phyloP scores from a whole-genome alignment of 2,888 invertebrate genomes.

The Bruchidius siliquastri region DNA sequence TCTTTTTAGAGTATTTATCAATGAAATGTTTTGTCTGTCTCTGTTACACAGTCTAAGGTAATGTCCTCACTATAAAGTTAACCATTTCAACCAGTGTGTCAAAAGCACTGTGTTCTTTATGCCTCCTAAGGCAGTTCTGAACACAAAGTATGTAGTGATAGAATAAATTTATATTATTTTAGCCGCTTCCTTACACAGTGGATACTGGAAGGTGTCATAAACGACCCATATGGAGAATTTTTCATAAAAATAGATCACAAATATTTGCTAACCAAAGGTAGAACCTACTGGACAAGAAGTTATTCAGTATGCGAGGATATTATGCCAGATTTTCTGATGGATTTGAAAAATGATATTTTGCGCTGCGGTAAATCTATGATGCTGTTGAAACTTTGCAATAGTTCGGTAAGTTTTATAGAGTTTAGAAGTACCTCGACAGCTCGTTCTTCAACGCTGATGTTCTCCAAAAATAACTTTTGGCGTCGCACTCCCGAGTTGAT shows the following conservation, averaged over 20 bases:
- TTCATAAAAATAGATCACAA: conserved; percentile 70
- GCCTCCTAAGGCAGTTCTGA: too few relatives aligned
- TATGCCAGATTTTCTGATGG: conserved; percentile 65
- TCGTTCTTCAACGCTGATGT: too few relatives aligned
- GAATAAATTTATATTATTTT: conserved; percentile 15
- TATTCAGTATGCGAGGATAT: conserved; percentile 52
- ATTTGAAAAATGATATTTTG: conserved; percentile 61
- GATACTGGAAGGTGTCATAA: conserved; percentile 78
- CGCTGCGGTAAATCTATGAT: conserved; percentile 72
- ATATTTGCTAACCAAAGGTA: conserved; percentile 58
- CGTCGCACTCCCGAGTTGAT: too few relatives aligned
- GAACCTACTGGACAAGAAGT: conserved; percentile 65
- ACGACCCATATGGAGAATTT: conserved; percentile 78
- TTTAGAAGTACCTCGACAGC: not conserved
- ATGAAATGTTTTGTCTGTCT: too few relatives aligned
- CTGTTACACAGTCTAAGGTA: too few relatives aligned
- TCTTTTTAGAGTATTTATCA: too few relatives aligned
- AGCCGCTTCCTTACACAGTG: conserved; percentile 72
- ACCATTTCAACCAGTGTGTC: too few relatives aligned
- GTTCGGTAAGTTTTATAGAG: conserved; percentile 51
- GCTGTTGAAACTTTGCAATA: conserved; percentile 64
- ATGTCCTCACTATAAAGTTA: too few relatives aligned
- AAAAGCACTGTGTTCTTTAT: too few relatives aligned
- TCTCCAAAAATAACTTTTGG: too few relatives aligned
- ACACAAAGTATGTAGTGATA: too few relatives aligned